phyloP scores from a whole-genome alignment of 2,888 invertebrate species.

The Acanthopleura granulata region DNA sequence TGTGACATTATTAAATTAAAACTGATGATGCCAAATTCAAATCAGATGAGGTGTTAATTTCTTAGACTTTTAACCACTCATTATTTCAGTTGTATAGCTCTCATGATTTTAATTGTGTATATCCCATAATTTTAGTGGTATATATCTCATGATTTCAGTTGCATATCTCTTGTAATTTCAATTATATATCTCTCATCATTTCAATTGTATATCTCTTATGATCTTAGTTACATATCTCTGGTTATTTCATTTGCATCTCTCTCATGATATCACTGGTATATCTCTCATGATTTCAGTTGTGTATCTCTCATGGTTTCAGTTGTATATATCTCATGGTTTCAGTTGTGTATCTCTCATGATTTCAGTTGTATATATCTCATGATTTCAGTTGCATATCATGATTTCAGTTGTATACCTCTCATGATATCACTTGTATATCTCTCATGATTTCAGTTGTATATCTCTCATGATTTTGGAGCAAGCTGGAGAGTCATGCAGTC shows the following conservation, averaged over 20 bases:
- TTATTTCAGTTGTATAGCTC: background rate
- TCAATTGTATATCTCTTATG: no score
- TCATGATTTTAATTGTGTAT: background rate
- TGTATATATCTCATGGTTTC: background rate
- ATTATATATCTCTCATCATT: background rate
- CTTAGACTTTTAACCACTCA: no score
- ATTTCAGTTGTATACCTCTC: constrained; percentile 4
- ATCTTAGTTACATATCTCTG: constrained; percentile 1
- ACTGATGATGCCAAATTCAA: no score
- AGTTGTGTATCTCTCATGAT: no score
- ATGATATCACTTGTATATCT: constrained; percentile 34
- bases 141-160: background rate
- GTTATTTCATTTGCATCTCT: no score
- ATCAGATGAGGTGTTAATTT: no score
- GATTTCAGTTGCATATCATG: background rate
- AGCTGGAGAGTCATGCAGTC: constrained; percentile 80
- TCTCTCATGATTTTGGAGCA: constrained; percentile 82
- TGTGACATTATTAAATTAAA: no score
- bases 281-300: background rate
- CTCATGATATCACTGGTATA: no score
- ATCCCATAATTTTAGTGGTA: background rate
- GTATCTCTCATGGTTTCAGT: background rate
- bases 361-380: background rate
- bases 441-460: constrained; percentile 77
- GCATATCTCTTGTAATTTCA: no score